Base-by-base conservation (phyloP, 1,140 invertebrate species). In the Zaprionus africanus region DNA sequence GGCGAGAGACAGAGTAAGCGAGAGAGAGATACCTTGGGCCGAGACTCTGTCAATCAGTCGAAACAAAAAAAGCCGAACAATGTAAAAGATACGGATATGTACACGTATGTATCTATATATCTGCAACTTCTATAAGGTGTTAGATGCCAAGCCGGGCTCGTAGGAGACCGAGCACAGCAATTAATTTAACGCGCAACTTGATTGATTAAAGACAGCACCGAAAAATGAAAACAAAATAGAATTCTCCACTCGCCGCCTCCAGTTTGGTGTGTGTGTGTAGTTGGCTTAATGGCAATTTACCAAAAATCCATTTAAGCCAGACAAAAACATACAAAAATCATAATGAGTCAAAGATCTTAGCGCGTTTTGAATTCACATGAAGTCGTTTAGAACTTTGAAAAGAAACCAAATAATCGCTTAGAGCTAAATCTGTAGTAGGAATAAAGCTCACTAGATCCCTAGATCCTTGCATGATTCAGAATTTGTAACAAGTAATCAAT, bases 121-220 rank as follows among this genome's bases (percentile, higher is more conserved):
- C 1, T 36, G 11, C 49, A 46, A 31, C 46, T 54, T 58, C 54
- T 56, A n/a, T 17, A 24, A 17, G 62, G 31, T 64, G 62, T 17
- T 17, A 46, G 41, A 46, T 17, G 41, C 63, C 65, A 60, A 61
- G 17, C 54, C 9, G 17, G 26, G 43, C 31, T 17, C 41, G 41
- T 43, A 43, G 36, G 46, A 64, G 15, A 31, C 31, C 31, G 43
- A 43, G 51, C 69, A 87, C 76, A 86, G 72, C 79, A 73, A 71
- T 56, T 68, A 64, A 85, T 87, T 85, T 85, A 74, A 60, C 71
- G 41, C 54, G 51, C 62, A 82, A 75, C 64, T 77, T 86, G 83
- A 88, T 86, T 88, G 83, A 86, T 88, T 88, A 66, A 83, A 79
- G 68, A 73, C 46, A n/a, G 59, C 36, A 38, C 24, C 13, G n/a